Evolutionary conservation across 2,113 vertebrate species (phyloP).

Genomic region (Patagioenas fasciata): DNA sequence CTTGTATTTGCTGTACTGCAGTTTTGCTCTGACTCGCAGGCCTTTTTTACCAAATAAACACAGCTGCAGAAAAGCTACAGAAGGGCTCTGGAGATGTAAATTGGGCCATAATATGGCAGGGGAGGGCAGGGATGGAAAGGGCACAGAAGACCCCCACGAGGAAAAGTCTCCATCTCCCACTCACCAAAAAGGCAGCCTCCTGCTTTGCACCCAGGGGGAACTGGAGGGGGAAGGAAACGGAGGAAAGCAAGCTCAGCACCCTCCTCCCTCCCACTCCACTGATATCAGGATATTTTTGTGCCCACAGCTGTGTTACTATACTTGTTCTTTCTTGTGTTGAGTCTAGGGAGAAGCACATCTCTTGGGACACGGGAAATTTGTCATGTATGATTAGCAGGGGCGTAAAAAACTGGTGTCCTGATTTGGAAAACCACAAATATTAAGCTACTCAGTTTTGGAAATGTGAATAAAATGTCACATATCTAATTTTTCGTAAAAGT

Average conservation of each 20-base stretch:
- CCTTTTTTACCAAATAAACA: not conserved
- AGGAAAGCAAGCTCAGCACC: constrained; percentile 23
- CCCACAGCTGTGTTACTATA: constrained; percentile 59
- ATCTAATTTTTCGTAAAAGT: not conserved
- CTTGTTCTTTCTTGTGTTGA: constrained; percentile 22
- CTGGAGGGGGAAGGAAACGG: not conserved
- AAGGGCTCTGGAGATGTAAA: not conserved
- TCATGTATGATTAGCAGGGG: not conserved
- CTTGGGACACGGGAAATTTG: not conserved
- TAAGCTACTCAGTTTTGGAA: not conserved
- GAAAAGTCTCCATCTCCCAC: not conserved
- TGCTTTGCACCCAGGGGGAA: not conserved
- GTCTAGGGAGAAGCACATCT: not conserved
- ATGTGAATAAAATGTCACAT: not conserved
- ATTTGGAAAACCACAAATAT: not conserved
- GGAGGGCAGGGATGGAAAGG: fast-evolving
- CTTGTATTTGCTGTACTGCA: not conserved
- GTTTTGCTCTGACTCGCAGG: not conserved
- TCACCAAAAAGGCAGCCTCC: not conserved
- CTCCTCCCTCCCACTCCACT: not conserved
- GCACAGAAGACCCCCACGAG: not conserved
- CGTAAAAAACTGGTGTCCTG: not conserved
- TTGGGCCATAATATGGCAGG: not conserved
- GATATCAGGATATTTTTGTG: constrained; percentile 47
- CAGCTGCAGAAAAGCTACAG: not conserved